Conservation (phyloP, 2,113 vertebrate species). For the Talpa occidentalis region DNA sequence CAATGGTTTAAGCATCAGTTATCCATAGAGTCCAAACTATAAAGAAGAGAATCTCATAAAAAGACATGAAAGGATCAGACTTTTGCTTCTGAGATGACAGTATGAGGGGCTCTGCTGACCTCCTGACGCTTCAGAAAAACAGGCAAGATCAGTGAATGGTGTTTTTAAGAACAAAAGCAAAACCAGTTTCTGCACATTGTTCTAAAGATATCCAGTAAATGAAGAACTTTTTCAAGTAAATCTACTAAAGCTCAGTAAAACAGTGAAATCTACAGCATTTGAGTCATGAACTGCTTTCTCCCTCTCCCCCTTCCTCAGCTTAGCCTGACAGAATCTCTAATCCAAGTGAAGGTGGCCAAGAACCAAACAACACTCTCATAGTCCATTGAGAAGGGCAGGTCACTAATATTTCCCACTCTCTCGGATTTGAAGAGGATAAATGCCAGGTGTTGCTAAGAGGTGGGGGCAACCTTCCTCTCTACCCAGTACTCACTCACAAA, state of each 20-base stretch:
- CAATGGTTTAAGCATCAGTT: neutral
- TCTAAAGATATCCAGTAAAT: neutral
- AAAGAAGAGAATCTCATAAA: neutral
- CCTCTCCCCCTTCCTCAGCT: neutral
- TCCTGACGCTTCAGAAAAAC: neutral
- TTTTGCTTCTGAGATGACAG: neutral
- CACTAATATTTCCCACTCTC: neutral
- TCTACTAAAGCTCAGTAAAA: neutral
- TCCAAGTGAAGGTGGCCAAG: neutral
- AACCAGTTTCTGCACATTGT: neutral
- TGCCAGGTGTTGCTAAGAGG: neutral
- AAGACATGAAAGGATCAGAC: neutral
- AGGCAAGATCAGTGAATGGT: neutral
- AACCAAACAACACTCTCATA: neutral
- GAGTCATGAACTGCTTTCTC: accelerated
- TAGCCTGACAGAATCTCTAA: neutral
- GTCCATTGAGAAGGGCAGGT: neutral
- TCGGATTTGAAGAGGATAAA: neutral
- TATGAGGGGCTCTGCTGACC: neutral
- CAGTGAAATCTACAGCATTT: neutral
- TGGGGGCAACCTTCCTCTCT: neutral
- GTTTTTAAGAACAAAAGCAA: neutral
- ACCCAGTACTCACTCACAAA: too few species aligned
- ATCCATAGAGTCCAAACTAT: neutral
- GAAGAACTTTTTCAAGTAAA: neutral